Conservation (phyloP, 2,113 vertebrate genomes). For the Grallaria varia region DNA sequence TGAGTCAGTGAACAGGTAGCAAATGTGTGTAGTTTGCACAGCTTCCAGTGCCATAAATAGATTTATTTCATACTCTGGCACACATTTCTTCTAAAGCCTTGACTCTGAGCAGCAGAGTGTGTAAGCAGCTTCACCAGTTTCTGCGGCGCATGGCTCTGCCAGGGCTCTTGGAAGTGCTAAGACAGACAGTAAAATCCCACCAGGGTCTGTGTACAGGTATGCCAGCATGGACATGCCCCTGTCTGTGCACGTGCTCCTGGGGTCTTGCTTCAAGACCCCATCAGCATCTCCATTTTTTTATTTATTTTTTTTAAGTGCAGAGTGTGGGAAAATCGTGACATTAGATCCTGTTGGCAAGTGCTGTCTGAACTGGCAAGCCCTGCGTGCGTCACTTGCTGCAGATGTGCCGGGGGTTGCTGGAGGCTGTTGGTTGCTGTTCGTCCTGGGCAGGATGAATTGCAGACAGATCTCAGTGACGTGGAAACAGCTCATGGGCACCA, state of each 20-base stretch:
- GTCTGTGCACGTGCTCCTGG: accelerated
- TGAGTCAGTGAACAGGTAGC: neutral
- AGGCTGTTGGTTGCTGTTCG: neutral
- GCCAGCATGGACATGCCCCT: accelerated
- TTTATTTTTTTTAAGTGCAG: neutral
- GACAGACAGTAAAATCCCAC: neutral
- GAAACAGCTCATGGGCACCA: accelerated
- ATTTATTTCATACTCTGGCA: neutral
- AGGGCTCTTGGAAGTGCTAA: neutral
- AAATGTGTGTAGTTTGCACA: neutral
- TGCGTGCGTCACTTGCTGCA: neutral
- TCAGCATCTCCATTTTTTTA: accelerated
- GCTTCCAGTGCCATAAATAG: neutral
- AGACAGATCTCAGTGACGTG: accelerated
- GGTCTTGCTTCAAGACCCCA: neutral
- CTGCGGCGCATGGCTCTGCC: neutral
- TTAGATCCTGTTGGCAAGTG: neutral
- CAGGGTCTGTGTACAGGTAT: accelerated
- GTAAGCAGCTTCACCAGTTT: neutral
- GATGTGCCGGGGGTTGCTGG: neutral
- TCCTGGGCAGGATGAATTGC: neutral
- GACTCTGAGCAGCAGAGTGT: neutral
- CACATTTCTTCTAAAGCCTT: neutral
- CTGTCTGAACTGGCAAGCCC: neutral
- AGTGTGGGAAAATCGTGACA: neutral